These are phyloP conservation scores for Drosophila pseudoananassae DNA, from an alignment of 1,140 invertebrate species.

Conservation along the genomic window DNA sequence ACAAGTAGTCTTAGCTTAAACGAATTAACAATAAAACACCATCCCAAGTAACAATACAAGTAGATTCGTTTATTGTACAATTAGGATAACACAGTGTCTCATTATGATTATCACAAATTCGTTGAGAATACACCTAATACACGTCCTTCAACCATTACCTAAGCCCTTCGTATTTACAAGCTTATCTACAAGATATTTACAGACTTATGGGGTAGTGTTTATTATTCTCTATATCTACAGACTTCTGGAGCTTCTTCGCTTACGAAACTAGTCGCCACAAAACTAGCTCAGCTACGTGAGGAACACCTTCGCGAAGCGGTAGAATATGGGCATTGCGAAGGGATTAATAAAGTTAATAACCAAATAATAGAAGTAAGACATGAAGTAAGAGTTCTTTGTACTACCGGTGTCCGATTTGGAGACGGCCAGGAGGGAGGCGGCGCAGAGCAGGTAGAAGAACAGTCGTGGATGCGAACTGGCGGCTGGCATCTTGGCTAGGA, in stretches of 20 bases:
- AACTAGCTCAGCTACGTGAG: constrained; percentile 40
- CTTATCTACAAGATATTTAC: constrained; percentile 15
- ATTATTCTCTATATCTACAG: constrained; percentile 5
- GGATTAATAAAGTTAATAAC: constrained; percentile 81
- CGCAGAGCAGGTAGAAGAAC: constrained; percentile 76
- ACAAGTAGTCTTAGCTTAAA: neutral
- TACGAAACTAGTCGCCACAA: neutral
- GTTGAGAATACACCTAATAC: constrained; percentile 8
- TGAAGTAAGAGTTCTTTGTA: constrained; percentile 80
- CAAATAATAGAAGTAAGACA: constrained; percentile 82
- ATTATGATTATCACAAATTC: constrained; percentile 63
- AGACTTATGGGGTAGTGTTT: neutral
- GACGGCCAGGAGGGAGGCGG: constrained; percentile 73
- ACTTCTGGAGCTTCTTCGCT: neutral
- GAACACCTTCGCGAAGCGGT: constrained; percentile 74
- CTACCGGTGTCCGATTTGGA: constrained; percentile 77
- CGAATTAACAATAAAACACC: constrained; percentile 22
- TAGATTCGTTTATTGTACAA: constrained; percentile 54
- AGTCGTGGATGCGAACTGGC: constrained; percentile 74
- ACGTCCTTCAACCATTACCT: neutral
- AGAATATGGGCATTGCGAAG: constrained; percentile 79
- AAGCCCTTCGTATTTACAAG: constrained; percentile 41
- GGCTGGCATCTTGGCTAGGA: constrained; percentile 62
- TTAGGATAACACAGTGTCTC: constrained; percentile 44
- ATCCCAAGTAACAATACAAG: constrained; percentile 7